Evolutionary conservation across 2,888 invertebrate species (phyloP).

Genomic region (Scaptomyza polygonia): DNA sequence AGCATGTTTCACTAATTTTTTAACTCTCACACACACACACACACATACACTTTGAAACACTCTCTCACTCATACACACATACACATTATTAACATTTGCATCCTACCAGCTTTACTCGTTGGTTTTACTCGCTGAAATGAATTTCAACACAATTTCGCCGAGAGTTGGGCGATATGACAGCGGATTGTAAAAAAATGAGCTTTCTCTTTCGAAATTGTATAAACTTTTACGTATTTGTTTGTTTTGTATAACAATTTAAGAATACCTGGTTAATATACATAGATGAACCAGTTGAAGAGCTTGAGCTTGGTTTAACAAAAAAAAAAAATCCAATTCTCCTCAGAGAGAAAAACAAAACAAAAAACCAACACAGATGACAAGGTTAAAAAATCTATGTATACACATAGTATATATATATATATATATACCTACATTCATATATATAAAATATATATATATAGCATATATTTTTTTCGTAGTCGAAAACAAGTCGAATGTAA

Average conservation of each 20-base stretch:
- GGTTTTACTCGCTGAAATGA: conserved; percentile 8
- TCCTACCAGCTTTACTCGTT: conserved; percentile 5
- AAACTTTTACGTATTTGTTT: conserved; percentile 22
- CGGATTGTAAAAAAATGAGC: conserved; percentile 24
- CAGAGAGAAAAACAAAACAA: background rate
- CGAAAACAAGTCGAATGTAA: conserved; percentile 44
- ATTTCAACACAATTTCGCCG: conserved; percentile 12
- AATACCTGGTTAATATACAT: conserved; percentile 21
- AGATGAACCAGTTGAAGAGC: conserved; percentile 42
- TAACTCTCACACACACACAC: conserved; percentile 21
- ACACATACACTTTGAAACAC: conserved; percentile 5
- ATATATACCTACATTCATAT: conserved; percentile 14
- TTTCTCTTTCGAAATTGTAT: conserved; percentile 19
- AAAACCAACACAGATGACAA: conserved; percentile 26
- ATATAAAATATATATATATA: conserved; percentile 21
- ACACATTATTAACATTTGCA: conserved; percentile 8
- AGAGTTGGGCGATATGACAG: conserved; percentile 7
- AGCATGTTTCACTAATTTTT: conserved; percentile 53
- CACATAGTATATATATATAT: background rate
- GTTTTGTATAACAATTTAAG: conserved; percentile 21
- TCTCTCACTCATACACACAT: conserved; percentile 1
- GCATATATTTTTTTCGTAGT: conserved; percentile 51
- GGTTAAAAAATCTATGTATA: conserved; percentile 47
- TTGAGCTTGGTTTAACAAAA: conserved; percentile 46
- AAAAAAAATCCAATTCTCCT: conserved; percentile 9